Conservation (phyloP, 2,113 vertebrate genomes). For the Nothocercus nigrocapillus region DNA sequence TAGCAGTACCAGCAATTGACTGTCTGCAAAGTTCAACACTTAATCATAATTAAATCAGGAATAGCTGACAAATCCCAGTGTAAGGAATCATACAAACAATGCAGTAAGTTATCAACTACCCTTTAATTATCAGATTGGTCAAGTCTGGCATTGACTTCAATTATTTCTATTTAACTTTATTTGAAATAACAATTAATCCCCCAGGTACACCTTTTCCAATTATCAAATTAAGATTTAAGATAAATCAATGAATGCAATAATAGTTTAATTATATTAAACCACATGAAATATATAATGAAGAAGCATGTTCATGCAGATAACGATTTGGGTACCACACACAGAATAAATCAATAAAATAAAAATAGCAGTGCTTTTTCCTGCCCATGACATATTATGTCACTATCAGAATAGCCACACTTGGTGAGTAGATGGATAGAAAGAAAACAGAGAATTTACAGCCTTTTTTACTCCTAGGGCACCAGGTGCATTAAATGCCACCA, state of each 20-base stretch:
- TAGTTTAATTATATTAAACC: slow-evolving; percentile 43
- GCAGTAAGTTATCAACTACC: slow-evolving; percentile 40
- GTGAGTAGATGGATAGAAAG: slow-evolving; percentile 23
- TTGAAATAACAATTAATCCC: slow-evolving; percentile 68
- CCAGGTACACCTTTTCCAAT: slow-evolving; percentile 59
- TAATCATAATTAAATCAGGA: slow-evolving; percentile 52
- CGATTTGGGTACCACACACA: slow-evolving; percentile 7
- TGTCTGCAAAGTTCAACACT: slow-evolving; percentile 60
- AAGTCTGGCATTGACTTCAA: background rate
- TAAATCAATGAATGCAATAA: slow-evolving; percentile 64
- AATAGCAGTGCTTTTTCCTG: background rate
- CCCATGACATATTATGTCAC: slow-evolving; percentile 40
- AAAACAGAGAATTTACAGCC: slow-evolving; percentile 45
- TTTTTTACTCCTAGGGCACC: slow-evolving; percentile 73
- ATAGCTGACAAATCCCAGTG: slow-evolving; percentile 21
- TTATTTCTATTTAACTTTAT: slow-evolving; percentile 63
- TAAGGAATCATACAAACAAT: slow-evolving; percentile 55
- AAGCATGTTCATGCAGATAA: slow-evolving; percentile 22
- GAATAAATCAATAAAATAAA: slow-evolving; percentile 47
- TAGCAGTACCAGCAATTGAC: background rate
- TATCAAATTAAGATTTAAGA: slow-evolving; percentile 69
- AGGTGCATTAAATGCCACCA: slow-evolving; percentile 83
- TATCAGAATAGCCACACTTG: slow-evolving; percentile 22
- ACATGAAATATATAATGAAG: slow-evolving; percentile 53
- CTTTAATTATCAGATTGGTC: background rate